Percentiles rank a stretch among this genome's conserved stretches.
Evolutionary conservation across 1,140 invertebrate species (phyloP).

Genomic region (Scaptomyza graminum): DNA sequence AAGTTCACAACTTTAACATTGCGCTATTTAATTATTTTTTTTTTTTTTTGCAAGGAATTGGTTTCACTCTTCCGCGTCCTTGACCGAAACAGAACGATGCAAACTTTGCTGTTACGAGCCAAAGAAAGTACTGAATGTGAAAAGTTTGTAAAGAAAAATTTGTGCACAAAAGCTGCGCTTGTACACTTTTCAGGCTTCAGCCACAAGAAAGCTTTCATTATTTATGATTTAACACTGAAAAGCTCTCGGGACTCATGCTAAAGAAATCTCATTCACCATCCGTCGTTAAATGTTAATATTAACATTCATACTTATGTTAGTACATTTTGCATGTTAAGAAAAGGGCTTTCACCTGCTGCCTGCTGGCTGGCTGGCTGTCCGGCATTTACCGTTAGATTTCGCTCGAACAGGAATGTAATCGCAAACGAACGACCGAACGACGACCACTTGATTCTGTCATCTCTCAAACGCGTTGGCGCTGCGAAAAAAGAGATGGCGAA

Average conservation of each 20-base stretch:
- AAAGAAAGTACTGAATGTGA: constrained; percentile 42
- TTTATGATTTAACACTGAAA: constrained; percentile 15
- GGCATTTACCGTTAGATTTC: constrained; percentile 16
- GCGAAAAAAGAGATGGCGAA: constrained; percentile 35
- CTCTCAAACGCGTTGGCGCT: constrained; percentile 2
- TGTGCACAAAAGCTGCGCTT: constrained; percentile 47
- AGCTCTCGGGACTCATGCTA: constrained; percentile 25
- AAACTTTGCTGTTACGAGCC: constrained; percentile 26
- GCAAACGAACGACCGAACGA: neutral
- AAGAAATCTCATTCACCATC: neutral
- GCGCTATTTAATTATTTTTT: neutral
- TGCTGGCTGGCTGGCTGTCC: neutral
- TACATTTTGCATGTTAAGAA: neutral
- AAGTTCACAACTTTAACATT: constrained; percentile 21
- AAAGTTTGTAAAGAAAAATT: constrained; percentile 31
- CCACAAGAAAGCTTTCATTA: constrained; percentile 27
- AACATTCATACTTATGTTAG: neutral
- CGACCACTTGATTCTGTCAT: constrained; percentile 30
- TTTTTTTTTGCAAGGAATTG: neutral
- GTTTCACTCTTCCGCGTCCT: constrained; percentile 29
- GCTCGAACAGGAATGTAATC: constrained; percentile 24
- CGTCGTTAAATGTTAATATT: neutral
- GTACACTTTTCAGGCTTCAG: constrained; percentile 43
- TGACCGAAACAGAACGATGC: constrained; percentile 4
- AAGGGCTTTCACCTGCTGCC: constrained; percentile 9